phyloP scores from a whole-genome alignment of 2,888 invertebrate species.

The Spodoptera littoralis region DNA sequence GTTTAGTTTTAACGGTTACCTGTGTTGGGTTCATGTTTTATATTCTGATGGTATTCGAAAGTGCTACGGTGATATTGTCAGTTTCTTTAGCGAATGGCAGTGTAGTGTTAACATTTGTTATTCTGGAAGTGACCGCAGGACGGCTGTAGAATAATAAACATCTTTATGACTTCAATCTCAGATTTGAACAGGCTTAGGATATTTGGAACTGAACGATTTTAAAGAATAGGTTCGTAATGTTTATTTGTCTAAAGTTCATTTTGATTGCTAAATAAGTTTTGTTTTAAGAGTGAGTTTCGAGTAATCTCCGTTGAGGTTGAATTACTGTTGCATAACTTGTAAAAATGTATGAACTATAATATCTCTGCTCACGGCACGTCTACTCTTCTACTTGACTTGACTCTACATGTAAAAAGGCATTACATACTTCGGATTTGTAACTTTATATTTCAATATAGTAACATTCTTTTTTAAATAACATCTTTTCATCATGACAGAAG shows the following conservation, averaged over 20 bases:
- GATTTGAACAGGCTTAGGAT: constrained; percentile 68
- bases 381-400: constrained; percentile 1
- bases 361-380: too few relatives aligned
- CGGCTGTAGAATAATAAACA: constrained; percentile 79
- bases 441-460: constrained; percentile 11
- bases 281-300: too few relatives aligned
- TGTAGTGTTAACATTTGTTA: constrained; percentile 81
- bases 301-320: too few relatives aligned
- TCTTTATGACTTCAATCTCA: constrained; percentile 69
- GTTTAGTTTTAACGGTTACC: constrained; percentile 55
- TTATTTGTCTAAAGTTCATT: constrained; percentile 6
- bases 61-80: constrained; percentile 77
- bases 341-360: too few relatives aligned
- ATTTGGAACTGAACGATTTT: constrained; percentile 55
- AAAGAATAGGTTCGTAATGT: constrained; percentile 11
- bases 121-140: constrained; percentile 76
- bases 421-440: not conserved
- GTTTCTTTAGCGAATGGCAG: constrained; percentile 80
- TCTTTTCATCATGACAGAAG: constrained; percentile 21
- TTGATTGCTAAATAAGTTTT: not conserved
- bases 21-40: constrained; percentile 62
- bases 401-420: too few relatives aligned
- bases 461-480: constrained; percentile 4
- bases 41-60: constrained; percentile 76
- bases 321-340: too few relatives aligned